These are phyloP conservation scores for Bursaphelenchus okinawaensis DNA, from an alignment of 2,888 invertebrate genomes.

Conservation along the genomic window DNA sequence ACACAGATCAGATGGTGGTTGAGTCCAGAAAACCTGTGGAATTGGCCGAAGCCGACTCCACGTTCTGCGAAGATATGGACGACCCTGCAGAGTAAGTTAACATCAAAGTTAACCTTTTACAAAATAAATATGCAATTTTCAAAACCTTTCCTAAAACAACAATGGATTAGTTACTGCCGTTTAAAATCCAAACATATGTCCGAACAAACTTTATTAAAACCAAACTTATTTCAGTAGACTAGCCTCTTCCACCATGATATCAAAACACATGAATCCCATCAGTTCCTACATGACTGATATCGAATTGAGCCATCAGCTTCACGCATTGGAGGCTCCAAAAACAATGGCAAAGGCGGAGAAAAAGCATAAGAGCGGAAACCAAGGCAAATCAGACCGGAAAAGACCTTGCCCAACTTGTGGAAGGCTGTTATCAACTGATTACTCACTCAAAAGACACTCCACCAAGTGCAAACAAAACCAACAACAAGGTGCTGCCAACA, in stretches of 20 bases:
- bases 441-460: background rate
- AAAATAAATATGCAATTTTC: background rate
- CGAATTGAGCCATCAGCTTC: background rate
- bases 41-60: constrained; percentile 3
- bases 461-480: background rate
- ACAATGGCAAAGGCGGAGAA: background rate
- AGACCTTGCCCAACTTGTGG: background rate
- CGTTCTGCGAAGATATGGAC: background rate
- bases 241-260: background rate
- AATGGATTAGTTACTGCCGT: too few relatives aligned
- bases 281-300: background rate
- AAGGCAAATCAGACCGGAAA: background rate
- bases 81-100: background rate
- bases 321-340: background rate
- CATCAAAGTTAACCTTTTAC: background rate
- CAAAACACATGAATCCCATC: background rate
- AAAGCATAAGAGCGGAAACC: background rate
- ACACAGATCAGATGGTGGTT: background rate
- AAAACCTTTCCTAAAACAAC: too few relatives aligned
- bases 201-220: background rate
- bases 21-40: background rate
- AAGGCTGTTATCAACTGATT: background rate
- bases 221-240: background rate
- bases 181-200: too few relatives aligned
- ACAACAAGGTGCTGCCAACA: background rate